phyloP scores from a whole-genome alignment of 2,113 vertebrate genomes.

The Malaclemys terrapin region DNA sequence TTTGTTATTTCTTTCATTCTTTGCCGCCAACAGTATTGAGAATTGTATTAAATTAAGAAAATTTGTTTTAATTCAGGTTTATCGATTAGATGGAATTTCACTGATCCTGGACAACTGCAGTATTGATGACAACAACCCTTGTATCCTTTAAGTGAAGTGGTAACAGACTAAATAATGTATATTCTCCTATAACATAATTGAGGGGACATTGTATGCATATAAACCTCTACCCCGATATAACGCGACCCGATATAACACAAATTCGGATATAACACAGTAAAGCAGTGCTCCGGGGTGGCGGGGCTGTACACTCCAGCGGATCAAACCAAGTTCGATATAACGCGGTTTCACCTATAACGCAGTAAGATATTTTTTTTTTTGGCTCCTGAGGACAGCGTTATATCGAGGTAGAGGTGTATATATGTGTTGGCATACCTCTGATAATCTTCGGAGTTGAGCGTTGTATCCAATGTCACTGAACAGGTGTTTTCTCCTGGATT shows the following conservation, averaged over 20 bases:
- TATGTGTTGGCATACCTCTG: conserved; percentile 38
- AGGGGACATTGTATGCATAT: background rate
- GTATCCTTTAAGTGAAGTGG: conserved; percentile 89
- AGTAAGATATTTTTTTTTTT: too few species aligned
- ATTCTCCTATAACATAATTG: background rate
- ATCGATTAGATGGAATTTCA: conserved; percentile 90
- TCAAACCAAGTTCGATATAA: too few species aligned
- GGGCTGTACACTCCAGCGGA: too few species aligned
- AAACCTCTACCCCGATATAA: too few species aligned
- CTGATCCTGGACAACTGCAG: conserved; percentile 95
- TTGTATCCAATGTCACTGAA: background rate
- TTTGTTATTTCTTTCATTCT: background rate
- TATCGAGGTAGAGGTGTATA: background rate
- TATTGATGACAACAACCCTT: conserved; percentile 95
- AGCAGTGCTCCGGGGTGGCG: too few species aligned
- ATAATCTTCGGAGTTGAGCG: background rate
- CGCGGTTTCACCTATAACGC: too few species aligned
- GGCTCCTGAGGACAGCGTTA: too few species aligned
- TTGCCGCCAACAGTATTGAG: background rate
- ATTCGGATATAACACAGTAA: too few species aligned
- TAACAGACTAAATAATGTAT: background rate
- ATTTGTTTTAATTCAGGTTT: conserved; percentile 81
- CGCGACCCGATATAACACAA: too few species aligned
- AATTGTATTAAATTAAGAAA: background rate
- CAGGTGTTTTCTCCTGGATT: background rate